A percentile compares a stretch with the other conserved stretches of the same genome.
phyloP scores from a whole-genome alignment of 2,888 invertebrate genomes.

The Meganola albula region DNA sequence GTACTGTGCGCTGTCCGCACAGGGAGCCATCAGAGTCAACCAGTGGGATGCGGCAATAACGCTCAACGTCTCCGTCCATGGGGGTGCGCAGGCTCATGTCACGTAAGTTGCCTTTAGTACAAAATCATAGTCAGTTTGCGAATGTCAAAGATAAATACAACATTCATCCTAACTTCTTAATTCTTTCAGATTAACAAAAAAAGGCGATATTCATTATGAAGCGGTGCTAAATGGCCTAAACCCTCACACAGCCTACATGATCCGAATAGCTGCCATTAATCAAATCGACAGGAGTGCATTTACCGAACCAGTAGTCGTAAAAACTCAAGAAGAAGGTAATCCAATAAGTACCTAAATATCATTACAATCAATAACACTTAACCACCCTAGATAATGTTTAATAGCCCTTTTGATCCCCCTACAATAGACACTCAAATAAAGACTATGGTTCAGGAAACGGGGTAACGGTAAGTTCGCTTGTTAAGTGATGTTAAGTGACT shows the following conservation, averaged over 20 bases:
- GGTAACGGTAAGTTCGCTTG: too few relatives aligned
- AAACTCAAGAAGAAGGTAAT: conserved; percentile 90
- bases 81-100: conserved; percentile 43
- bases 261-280: conserved; percentile 89
- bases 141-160: too few relatives aligned
- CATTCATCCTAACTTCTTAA: too few relatives aligned
- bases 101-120: conserved; percentile 49
- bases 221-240: conserved; percentile 75
- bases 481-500: too few relatives aligned
- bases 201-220: conserved; percentile 69
- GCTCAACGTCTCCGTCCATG: conserved; percentile 76
- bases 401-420: too few relatives aligned
- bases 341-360: too few relatives aligned
- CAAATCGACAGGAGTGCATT: conserved; percentile 88
- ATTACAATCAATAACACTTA: too few relatives aligned
- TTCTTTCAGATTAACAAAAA: conserved; percentile 54
- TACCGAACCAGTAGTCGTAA: conserved; percentile 85
- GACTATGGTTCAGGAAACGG: too few relatives aligned
- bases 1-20: conserved; percentile 72
- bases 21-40: conserved; percentile 51
- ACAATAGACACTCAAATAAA: too few relatives aligned
- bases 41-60: conserved; percentile 76
- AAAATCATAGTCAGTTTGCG: too few relatives aligned
- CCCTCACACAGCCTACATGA: conserved; percentile 89
- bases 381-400: too few relatives aligned